Evolutionary conservation across 2,888 invertebrate species (phyloP).

Genomic region (Prosopocoilus inquinatus): DNA sequence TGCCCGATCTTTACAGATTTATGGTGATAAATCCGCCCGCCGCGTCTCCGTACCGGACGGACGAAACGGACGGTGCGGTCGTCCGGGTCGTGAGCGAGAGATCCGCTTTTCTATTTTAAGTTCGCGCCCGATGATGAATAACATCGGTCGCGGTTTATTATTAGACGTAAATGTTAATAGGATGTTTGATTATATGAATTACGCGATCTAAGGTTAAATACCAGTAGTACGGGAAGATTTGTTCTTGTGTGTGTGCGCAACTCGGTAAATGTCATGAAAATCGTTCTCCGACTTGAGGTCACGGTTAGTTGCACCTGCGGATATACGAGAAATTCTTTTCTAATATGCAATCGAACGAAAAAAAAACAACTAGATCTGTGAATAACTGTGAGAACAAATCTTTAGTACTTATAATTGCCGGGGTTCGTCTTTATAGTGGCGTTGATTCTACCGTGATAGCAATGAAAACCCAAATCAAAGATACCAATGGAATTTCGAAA

Average conservation of each 20-base stretch:
- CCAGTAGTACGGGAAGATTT: slow-evolving; percentile 19
- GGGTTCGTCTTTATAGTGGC: too few relatives aligned
- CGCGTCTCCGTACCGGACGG: not conserved
- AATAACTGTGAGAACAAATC: too few relatives aligned
- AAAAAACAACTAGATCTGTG: too few relatives aligned
- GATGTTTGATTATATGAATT: slow-evolving; percentile 16
- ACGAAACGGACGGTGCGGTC: not conserved
- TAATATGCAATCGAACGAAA: too few relatives aligned
- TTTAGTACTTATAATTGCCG: too few relatives aligned
- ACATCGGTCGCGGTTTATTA: slow-evolving; percentile 13
- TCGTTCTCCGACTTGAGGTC: not conserved
- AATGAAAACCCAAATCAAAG: too few relatives aligned
- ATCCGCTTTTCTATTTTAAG: slow-evolving; percentile 10
- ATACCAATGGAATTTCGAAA: too few relatives aligned
- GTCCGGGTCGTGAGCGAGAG: slow-evolving; percentile 5
- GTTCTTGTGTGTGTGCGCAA: not conserved
- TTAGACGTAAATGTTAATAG: slow-evolving; percentile 19
- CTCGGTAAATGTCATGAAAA: slow-evolving; percentile 16
- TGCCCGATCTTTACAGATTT: slow-evolving; percentile 16
- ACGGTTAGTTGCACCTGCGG: not conserved
- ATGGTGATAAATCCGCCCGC: slow-evolving; percentile 18
- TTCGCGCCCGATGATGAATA: slow-evolving; percentile 12
- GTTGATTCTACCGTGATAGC: too few relatives aligned
- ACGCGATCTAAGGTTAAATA: slow-evolving; percentile 15
- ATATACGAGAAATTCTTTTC: too few relatives aligned